Evolutionary conservation across 2,113 vertebrate genomes (phyloP).

Genomic region (Seriola quinqueradiata): DNA sequence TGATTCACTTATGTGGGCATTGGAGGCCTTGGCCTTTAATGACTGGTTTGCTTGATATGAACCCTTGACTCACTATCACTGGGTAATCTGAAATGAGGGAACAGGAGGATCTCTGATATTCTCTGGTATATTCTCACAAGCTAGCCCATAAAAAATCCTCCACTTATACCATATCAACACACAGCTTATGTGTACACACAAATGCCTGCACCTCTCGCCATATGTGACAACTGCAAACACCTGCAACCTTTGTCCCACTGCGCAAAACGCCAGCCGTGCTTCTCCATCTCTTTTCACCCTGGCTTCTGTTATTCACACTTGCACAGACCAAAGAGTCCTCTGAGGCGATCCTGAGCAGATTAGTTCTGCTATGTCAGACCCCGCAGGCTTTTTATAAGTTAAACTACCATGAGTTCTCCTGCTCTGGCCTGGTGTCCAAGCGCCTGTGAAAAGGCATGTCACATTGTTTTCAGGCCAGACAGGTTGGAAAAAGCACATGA

Average conservation of each 20-base stretch:
- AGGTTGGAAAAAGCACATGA: slow-evolving; percentile 15
- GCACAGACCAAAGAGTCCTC: slow-evolving; percentile 20
- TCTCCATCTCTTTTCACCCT: slow-evolving; percentile 20
- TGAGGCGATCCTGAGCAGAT: slow-evolving; percentile 55
- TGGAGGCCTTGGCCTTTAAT: slow-evolving; percentile 58
- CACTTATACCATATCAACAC: neutral
- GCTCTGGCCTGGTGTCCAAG: neutral
- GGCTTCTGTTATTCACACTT: slow-evolving; percentile 43
- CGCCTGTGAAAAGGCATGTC: slow-evolving; percentile 42
- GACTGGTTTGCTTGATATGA: slow-evolving; percentile 27
- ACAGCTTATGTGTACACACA: neutral
- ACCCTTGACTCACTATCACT: slow-evolving; percentile 28
- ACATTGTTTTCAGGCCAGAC: slow-evolving; percentile 53
- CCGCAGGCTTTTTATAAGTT: slow-evolving; percentile 21
- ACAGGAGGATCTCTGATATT: neutral
- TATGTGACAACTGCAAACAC: slow-evolving; percentile 34
- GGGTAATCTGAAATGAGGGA: neutral
- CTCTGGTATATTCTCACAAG: slow-evolving; percentile 3
- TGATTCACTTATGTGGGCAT: slow-evolving; percentile 48
- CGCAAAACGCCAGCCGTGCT: slow-evolving; percentile 10
- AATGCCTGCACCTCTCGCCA: neutral
- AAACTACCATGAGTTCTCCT: slow-evolving; percentile 20
- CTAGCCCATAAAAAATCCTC: neutral
- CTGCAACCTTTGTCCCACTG: slow-evolving; percentile 61
- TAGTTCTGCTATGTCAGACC: slow-evolving; percentile 63